Conservation (phyloP, 2,888 invertebrate genomes). For the Beris morrisii region DNA sequence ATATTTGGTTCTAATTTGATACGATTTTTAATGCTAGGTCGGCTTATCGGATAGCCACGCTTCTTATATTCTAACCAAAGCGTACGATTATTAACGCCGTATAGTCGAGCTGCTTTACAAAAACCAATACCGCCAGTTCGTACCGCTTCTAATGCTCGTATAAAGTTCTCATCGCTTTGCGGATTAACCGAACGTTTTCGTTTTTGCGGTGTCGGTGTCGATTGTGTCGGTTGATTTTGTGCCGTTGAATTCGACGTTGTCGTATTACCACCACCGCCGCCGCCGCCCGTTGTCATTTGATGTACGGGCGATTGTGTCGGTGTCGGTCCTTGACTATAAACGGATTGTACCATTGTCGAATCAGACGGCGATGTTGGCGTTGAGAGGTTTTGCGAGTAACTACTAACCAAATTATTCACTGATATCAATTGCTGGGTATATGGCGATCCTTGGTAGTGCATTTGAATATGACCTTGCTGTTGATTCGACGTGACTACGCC, state of each 20-base stretch:
- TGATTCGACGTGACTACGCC: slow-evolving; percentile 42
- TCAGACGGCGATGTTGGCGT: slow-evolving; percentile 62
- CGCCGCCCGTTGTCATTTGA: slow-evolving; percentile 39
- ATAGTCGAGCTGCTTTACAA: slow-evolving; percentile 81
- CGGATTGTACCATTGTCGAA: slow-evolving; percentile 59
- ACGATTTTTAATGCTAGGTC: slow-evolving; percentile 76
- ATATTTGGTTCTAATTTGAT: slow-evolving; percentile 69
- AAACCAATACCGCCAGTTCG: slow-evolving; percentile 82
- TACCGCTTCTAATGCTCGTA: slow-evolving; percentile 78
- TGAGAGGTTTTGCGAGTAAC: slow-evolving; percentile 60
- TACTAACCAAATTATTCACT: slow-evolving; percentile 58
- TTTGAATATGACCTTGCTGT: slow-evolving; percentile 44
- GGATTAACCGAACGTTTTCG: slow-evolving; percentile 77
- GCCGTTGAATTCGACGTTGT: slow-evolving; percentile 1
- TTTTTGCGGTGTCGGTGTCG: slow-evolving; percentile 58
- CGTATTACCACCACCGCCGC: background rate
- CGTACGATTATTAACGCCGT: slow-evolving; percentile 83
- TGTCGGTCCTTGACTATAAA: slow-evolving; percentile 57
- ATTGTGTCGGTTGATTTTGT: slow-evolving; percentile 40
- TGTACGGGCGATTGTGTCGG: slow-evolving; percentile 56
- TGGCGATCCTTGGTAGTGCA: slow-evolving; percentile 45
- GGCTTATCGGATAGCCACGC: slow-evolving; percentile 78
- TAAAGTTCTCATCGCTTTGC: slow-evolving; percentile 81
- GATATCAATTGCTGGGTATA: slow-evolving; percentile 57
- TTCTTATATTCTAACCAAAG: slow-evolving; percentile 85